Conservation (phyloP, 1,140 invertebrate species). For the Lanistes nyassanus region DNA sequence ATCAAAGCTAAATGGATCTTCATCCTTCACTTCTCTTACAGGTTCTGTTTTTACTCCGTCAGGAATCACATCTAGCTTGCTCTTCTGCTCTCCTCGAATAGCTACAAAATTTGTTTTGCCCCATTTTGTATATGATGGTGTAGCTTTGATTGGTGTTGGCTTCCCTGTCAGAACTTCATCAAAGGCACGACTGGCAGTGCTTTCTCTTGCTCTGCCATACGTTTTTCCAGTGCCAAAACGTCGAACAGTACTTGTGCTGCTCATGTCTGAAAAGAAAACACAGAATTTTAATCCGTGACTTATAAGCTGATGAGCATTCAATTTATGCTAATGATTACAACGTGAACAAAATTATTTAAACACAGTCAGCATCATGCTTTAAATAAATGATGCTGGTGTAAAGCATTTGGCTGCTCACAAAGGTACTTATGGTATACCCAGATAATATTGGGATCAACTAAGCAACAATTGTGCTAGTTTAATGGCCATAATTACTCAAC, state of each 20-base stretch:
- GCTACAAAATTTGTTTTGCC: constrained; percentile 50
- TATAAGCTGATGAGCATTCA: no score
- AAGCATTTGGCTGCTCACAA: no score
- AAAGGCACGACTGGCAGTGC: constrained; percentile 43
- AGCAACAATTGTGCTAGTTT: no score
- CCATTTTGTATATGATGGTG: constrained; percentile 47
- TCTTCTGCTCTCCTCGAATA: constrained; percentile 35
- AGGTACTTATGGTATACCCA: no score
- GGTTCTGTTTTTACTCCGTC: constrained; percentile 23
- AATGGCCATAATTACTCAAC: no score
- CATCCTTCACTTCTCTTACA: constrained; percentile 34
- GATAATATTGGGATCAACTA: no score
- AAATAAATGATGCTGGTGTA: no score
- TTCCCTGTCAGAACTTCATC: constrained; percentile 47
- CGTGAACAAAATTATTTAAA: no score
- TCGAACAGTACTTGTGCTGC: constrained; percentile 19
- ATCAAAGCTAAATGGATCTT: constrained; percentile 55
- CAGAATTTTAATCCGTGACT: background rate
- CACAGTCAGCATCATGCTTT: no score
- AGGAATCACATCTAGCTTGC: constrained; percentile 24
- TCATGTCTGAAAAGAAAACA: constrained; percentile 22
- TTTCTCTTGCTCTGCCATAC: constrained; percentile 40
- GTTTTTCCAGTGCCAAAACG: constrained; percentile 37
- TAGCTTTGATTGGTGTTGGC: constrained; percentile 39
- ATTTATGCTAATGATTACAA: no score